These are phyloP conservation scores for Odocoileus hemionus DNA, from an alignment of 2,113 vertebrate genomes.

Conservation along the genomic window DNA sequence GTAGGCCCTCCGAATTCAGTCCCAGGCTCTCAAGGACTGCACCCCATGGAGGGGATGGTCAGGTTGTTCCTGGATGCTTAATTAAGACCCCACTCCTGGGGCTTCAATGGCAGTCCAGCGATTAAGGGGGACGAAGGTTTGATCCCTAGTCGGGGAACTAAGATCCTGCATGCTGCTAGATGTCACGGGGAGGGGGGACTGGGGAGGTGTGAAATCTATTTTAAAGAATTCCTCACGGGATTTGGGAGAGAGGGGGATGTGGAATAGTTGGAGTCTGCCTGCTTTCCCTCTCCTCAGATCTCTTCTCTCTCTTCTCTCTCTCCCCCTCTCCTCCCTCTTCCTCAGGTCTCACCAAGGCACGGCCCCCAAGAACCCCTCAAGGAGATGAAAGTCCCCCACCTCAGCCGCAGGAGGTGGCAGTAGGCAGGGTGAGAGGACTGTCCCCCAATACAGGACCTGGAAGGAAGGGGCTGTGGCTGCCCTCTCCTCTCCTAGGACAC, in stretches of 20 bases:
- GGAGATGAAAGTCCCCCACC: neutral
- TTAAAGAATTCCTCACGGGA: neutral
- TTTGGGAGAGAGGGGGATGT: fast-evolving
- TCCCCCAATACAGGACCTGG: neutral
- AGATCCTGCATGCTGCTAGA: neutral
- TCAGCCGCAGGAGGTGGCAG: neutral
- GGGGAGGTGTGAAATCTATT: neutral
- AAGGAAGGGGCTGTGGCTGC: neutral
- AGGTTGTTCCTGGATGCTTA: neutral
- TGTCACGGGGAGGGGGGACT: neutral
- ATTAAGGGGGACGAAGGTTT: neutral
- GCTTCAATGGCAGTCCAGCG: neutral
- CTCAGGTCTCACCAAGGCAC: neutral
- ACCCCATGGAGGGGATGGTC: neutral
- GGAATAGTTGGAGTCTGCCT: neutral
- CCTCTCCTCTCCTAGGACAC: neutral
- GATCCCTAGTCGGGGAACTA: neutral
- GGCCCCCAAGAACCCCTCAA: neutral
- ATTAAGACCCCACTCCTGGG: neutral
- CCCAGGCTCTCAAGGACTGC: neutral
- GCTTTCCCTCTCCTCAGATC: neutral
- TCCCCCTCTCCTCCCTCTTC: neutral
- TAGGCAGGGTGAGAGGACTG: neutral
- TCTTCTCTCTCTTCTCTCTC: too few species aligned
- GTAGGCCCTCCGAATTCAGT: neutral